These are phyloP conservation scores for Pogona vitticeps DNA, from an alignment of 2,113 vertebrate genomes.

Conservation along the genomic window DNA sequence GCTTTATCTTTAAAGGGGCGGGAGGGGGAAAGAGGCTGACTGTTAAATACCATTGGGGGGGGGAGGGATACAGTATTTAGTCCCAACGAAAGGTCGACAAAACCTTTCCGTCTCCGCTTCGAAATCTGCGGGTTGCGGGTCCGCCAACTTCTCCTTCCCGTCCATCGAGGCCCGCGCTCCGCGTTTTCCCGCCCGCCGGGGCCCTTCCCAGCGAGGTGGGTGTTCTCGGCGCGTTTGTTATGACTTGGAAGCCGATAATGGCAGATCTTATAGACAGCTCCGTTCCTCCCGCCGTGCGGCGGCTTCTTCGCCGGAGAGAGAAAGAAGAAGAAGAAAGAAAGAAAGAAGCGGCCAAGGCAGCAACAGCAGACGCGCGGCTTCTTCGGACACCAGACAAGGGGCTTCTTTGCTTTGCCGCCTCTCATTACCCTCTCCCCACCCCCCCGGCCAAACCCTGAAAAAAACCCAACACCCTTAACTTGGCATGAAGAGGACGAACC, in stretches of 20 bases:
- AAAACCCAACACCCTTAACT: neutral
- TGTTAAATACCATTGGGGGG: no score
- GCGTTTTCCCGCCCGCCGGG: conserved; percentile 30
- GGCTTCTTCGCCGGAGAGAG: neutral
- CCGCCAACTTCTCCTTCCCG: neutral
- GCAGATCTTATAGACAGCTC: conserved; percentile 82
- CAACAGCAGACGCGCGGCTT: neutral
- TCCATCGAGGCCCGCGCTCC: conserved; percentile 28
- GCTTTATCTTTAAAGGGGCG: no score
- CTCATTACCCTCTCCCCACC: neutral
- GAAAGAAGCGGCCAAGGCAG: neutral
- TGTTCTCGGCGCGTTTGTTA: conserved; percentile 83
- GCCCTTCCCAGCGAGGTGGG: conserved; percentile 82
- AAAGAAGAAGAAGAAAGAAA: neutral
- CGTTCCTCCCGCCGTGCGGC: conserved; percentile 77
- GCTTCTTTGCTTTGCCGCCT: no score
- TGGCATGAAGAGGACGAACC: neutral
- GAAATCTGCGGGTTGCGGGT: no score
- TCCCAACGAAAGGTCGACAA: no score
- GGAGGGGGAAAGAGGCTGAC: no score
- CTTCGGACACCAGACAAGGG: neutral
- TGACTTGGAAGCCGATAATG: conserved; percentile 88
- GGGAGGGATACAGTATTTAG: no score
- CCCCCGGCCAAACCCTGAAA: neutral
- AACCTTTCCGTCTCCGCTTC: no score